Percentiles rank a stretch among this genome's conserved stretches.
phyloP scores from a whole-genome alignment of 2,113 vertebrate genomes.

The Tringa solitaria region DNA sequence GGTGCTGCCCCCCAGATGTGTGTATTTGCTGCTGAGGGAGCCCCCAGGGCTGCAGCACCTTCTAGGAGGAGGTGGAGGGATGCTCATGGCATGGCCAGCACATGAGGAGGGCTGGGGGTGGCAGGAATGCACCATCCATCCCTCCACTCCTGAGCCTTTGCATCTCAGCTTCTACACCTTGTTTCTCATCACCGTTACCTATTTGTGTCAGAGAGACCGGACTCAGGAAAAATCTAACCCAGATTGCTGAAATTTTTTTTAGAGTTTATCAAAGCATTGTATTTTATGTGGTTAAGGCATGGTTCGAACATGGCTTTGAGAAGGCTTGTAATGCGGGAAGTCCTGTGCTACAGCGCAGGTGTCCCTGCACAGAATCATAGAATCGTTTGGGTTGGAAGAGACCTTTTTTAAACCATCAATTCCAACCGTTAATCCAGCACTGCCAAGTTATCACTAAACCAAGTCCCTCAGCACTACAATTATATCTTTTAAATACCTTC shows the following conservation, averaged over 20 bases:
- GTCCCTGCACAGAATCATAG: neutral
- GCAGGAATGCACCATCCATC: too few species aligned
- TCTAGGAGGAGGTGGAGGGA: neutral
- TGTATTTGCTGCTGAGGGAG: neutral
- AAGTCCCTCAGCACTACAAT: neutral
- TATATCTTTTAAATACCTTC: neutral
- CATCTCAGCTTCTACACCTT: neutral
- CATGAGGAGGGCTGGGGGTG: neutral
- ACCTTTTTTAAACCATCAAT: neutral
- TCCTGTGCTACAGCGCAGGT: rapidly evolving
- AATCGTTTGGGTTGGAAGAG: neutral
- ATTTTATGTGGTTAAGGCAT: neutral
- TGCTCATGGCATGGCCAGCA: neutral
- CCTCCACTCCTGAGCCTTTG: neutral
- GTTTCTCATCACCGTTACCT: neutral
- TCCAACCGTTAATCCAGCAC: neutral
- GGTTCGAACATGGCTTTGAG: neutral
- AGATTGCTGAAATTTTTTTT: neutral
- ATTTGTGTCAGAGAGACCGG: neutral
- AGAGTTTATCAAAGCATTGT: neutral
- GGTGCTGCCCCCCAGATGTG: rapidly evolving
- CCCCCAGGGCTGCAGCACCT: neutral
- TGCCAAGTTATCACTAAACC: neutral
- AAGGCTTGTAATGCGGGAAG: neutral
- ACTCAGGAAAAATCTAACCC: neutral